Conservation (phyloP, 2,113 vertebrate genomes). For the Polyodon spathula region DNA sequence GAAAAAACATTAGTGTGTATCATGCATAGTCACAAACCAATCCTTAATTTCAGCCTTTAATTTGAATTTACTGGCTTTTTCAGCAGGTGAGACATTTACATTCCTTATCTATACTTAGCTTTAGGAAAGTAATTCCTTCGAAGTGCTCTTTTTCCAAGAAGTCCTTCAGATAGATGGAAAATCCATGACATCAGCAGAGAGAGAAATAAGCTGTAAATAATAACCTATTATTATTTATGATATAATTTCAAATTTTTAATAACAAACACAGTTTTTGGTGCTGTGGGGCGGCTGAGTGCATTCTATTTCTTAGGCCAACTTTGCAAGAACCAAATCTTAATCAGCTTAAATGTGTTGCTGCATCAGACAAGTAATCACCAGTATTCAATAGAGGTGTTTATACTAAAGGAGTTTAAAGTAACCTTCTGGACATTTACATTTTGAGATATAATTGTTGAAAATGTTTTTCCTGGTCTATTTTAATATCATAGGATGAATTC, state of each 20-base stretch:
- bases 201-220: slow-evolving; percentile 4
- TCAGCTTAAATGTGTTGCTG: slow-evolving; percentile 57
- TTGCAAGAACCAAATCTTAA: slow-evolving; percentile 51
- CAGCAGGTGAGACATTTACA: neutral
- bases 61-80: neutral
- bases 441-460: too few relatives aligned
- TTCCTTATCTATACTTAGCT: neutral
- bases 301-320: slow-evolving; percentile 30
- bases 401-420: too few relatives aligned
- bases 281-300: neutral
- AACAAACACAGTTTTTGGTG: neutral
- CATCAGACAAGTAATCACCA: slow-evolving; percentile 49
- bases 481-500: too few relatives aligned
- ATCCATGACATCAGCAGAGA: slow-evolving; percentile 1
- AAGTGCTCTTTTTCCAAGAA: neutral
- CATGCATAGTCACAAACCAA: neutral
- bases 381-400: slow-evolving; percentile 12
- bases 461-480: too few relatives aligned
- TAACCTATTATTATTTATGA: neutral
- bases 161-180: neutral
- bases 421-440: too few relatives aligned
- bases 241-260: neutral
- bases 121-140: neutral
- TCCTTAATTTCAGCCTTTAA: neutral
- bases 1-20: neutral